These are phyloP conservation scores for Apaloderma vittatum DNA, from an alignment of 2,113 vertebrate species.

Conservation along the genomic window DNA sequence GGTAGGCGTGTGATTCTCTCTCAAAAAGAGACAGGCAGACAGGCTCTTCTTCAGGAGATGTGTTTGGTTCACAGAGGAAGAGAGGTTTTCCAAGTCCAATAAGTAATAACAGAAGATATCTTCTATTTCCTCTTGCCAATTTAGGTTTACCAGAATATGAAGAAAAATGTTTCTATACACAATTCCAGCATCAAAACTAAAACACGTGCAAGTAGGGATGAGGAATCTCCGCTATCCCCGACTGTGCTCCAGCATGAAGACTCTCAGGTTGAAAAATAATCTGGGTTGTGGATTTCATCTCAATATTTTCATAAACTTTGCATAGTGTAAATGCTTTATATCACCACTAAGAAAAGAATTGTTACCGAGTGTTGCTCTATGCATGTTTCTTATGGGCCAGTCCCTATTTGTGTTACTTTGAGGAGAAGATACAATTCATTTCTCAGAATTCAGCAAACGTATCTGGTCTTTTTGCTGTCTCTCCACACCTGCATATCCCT, in stretches of 20 bases:
- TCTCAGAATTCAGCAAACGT: not conserved
- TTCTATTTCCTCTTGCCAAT: not conserved
- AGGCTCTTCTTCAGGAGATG: not conserved
- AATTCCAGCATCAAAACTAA: conserved; percentile 37
- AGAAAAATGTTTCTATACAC: not conserved
- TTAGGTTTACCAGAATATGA: conserved; percentile 73
- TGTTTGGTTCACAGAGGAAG: not conserved
- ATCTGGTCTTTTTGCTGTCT: not conserved
- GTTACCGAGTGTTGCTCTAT: conserved; percentile 38
- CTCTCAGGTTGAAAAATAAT: conserved; percentile 26
- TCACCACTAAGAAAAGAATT: not conserved
- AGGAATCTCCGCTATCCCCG: not conserved
- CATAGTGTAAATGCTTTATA: not conserved
- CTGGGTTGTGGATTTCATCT: not conserved
- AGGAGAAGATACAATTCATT: not conserved
- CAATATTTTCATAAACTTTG: not conserved
- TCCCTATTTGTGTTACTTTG: not conserved
- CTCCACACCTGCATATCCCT: not conserved
- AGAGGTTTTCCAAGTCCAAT: not conserved
- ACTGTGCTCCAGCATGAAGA: not conserved
- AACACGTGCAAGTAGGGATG: not conserved
- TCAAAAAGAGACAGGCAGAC: not conserved
- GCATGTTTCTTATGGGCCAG: not conserved
- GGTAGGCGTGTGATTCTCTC: too few relatives aligned
- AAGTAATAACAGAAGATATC: not conserved